Evolutionary conservation across 2,113 vertebrate genomes (phyloP).

Genomic region (Paratilapia polleni): DNA sequence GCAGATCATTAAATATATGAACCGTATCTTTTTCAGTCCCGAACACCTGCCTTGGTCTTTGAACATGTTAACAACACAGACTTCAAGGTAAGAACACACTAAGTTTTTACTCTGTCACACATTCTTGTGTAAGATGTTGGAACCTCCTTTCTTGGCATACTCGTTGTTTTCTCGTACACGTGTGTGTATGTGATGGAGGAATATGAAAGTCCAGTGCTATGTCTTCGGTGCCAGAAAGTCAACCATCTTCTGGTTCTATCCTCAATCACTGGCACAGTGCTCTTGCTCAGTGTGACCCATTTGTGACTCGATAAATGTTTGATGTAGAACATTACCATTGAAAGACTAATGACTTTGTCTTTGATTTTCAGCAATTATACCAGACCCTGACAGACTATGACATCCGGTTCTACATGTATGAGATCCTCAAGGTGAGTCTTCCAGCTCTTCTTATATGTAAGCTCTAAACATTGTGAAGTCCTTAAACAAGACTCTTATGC

Average conservation of each 20-base stretch:
- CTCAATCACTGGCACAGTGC: conserved; percentile 53
- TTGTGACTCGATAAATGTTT: background rate
- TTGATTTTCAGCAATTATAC: conserved; percentile 84
- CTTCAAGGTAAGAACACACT: conserved; percentile 81
- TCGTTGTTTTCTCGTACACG: conserved; percentile 24
- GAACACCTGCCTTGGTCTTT: conserved; percentile 88
- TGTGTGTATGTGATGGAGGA: conserved; percentile 67
- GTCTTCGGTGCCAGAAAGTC: conserved; percentile 60
- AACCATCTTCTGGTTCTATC: conserved; percentile 52
- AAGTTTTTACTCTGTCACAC: background rate
- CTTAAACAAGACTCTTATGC: background rate
- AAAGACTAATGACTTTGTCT: background rate
- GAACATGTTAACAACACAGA: conserved; percentile 92
- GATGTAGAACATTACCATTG: background rate
- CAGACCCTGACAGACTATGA: conserved; percentile 89
- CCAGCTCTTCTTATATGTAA: background rate
- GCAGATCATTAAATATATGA: background rate
- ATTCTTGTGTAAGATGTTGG: background rate
- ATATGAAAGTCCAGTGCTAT: conserved; percentile 50
- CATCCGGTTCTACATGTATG: conserved; percentile 92
- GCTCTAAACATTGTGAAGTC: background rate
- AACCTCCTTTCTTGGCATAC: conserved; percentile 56
- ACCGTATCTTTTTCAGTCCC: conserved; percentile 74
- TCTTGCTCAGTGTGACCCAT: background rate
- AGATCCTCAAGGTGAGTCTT: conserved; percentile 85